A percentile compares a stretch with the other conserved stretches of the same genome.
Conservation (phyloP, 2,888 invertebrate genomes). For the Drosophila dives region DNA sequence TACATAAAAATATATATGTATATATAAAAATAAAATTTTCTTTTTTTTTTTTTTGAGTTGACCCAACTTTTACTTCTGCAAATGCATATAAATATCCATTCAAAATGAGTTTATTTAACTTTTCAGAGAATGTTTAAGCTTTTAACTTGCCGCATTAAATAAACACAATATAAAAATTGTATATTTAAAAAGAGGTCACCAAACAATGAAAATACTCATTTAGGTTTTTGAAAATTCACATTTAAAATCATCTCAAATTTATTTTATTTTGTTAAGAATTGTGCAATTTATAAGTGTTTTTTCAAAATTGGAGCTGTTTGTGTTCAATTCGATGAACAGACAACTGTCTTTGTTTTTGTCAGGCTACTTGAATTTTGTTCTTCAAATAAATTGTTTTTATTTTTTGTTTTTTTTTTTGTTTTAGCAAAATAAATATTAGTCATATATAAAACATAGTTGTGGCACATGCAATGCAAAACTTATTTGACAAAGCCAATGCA, state of each 20-base stretch:
- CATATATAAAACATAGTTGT: constrained; percentile 30
- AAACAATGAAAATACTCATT: neutral
- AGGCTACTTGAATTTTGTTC: neutral
- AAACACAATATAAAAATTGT: fast-evolving
- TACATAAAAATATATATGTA: neutral
- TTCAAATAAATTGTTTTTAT: constrained; percentile 40
- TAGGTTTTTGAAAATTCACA: neutral
- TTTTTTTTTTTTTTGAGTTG: neutral
- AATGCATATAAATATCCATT: neutral
- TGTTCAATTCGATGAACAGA: neutral
- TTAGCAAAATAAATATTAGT: constrained; percentile 31
- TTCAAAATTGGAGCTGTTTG: neutral
- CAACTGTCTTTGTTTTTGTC: neutral
- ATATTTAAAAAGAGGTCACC: neutral
- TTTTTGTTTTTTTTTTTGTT: constrained; percentile 30
- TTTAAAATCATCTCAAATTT: neutral
- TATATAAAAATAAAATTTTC: too few species aligned
- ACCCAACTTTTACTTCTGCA: neutral
- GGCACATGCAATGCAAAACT: constrained; percentile 61
- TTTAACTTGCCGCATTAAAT: neutral
- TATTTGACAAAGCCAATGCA: constrained; percentile 57
- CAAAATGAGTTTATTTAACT: neutral
- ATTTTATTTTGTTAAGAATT: neutral
- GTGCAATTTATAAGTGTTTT: neutral
- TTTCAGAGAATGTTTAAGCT: neutral